These are phyloP conservation scores for Anseranas semipalmata DNA, from an alignment of 2,113 vertebrate species.

Conservation along the genomic window DNA sequence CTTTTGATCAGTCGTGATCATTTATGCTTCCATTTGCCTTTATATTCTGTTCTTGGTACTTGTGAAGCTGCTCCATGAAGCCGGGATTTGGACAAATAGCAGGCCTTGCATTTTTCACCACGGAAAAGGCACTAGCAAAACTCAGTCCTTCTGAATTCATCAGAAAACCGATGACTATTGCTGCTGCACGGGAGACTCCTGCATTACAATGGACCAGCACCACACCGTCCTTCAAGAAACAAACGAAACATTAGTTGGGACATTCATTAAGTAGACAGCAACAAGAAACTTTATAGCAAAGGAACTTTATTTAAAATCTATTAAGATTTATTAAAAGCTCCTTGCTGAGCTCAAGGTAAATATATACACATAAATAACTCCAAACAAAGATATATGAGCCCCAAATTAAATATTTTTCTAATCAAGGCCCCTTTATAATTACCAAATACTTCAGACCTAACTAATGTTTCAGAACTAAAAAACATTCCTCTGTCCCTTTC, in stretches of 20 bases:
- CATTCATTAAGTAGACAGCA: background rate
- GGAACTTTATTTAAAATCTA: background rate
- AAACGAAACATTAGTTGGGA: background rate
- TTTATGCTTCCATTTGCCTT: constrained; percentile 54
- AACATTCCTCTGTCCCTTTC: background rate
- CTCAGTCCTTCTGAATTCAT: constrained; percentile 87
- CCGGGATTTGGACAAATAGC: constrained; percentile 88
- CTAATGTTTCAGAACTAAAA: background rate
- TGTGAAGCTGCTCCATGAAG: constrained; percentile 92
- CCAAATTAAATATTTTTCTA: background rate
- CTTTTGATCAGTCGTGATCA: constrained; percentile 15
- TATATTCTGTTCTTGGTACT: constrained; percentile 76
- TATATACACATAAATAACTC: background rate
- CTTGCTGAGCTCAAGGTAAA: background rate
- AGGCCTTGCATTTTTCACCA: constrained; percentile 88
- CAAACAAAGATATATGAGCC: background rate
- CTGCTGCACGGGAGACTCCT: constrained; percentile 90
- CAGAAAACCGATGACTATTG: constrained; percentile 90
- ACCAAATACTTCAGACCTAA: background rate
- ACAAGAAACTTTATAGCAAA: background rate
- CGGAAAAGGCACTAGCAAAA: constrained; percentile 84
- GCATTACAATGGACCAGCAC: constrained; percentile 95
- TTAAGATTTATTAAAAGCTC: background rate
- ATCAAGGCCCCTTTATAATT: background rate
- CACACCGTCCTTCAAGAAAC: constrained; percentile 84